Conservation (phyloP, 2,113 vertebrate genomes). For the Euleptes europaea region DNA sequence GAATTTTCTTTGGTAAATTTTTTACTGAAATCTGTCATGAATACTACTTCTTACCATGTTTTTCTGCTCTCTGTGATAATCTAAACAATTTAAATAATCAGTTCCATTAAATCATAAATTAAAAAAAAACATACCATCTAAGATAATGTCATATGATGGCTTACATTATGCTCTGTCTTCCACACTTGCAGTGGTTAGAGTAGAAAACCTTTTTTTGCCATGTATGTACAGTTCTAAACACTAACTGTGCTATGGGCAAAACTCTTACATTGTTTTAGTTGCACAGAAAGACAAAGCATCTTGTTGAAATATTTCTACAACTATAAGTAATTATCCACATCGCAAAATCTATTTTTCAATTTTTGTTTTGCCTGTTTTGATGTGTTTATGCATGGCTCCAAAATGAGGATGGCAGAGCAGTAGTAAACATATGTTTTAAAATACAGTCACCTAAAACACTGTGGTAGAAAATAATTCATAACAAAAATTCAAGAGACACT, state of each 20-base stretch:
- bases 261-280: conserved; percentile 37
- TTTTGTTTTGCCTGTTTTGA: background rate
- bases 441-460: conserved; percentile 67
- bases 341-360: background rate
- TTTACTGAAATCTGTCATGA: background rate
- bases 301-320: conserved; percentile 3
- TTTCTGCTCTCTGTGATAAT: background rate
- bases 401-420: conserved; percentile 47
- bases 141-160: background rate
- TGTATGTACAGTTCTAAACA: background rate
- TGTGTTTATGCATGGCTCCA: conserved; percentile 24
- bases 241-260: conserved; percentile 10
- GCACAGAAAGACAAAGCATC: background rate
- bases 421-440: conserved; percentile 63
- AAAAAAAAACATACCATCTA: background rate
- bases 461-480: conserved; percentile 70
- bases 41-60: background rate
- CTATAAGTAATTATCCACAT: background rate
- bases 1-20: background rate
- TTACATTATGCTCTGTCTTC: background rate
- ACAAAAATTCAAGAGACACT: conserved; percentile 80
- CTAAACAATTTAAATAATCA: conserved; percentile 17
- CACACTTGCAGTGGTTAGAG: conserved; percentile 29
- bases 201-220: background rate
- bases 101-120: background rate